These are phyloP conservation scores for Dolomedes plantarius DNA, from an alignment of 2,888 invertebrate species.

Conservation along the genomic window DNA sequence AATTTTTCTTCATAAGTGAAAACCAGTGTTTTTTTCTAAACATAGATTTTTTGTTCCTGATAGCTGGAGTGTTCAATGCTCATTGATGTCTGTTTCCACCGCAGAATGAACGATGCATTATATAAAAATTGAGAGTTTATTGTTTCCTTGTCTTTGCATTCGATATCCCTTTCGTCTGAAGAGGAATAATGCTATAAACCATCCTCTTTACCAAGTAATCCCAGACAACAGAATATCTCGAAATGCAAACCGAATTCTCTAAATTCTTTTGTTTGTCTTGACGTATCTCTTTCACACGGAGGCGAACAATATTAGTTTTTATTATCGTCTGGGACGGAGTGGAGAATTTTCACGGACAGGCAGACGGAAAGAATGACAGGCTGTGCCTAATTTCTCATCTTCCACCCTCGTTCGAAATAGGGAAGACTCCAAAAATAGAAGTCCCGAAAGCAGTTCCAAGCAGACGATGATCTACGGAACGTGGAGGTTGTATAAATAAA, in stretches of 20 bases:
- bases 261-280: not conserved
- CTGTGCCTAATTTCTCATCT: conserved; percentile 32
- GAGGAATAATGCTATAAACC: no score
- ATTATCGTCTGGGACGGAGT: not conserved
- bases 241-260: not conserved
- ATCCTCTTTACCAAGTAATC: no score
- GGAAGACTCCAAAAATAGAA: conserved; percentile 23
- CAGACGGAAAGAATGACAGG: conserved; percentile 36
- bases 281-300: not conserved
- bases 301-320: conserved; percentile 11
- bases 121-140: no score
- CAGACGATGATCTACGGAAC: not conserved
- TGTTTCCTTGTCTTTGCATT: no score
- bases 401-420: conserved; percentile 7
- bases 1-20: no score
- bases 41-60: no score
- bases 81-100: no score
- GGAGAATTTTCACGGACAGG: conserved; percentile 40
- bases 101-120: no score
- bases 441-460: not conserved
- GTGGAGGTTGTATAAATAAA: not conserved
- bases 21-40: no score
- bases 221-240: no score
- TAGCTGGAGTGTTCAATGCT: no score
- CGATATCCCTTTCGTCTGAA: no score